Evolutionary conservation across 2,888 invertebrate genomes (phyloP), one percentile per base, ranked within the genome.

Genomic region (Sympetrum striolatum): DNA sequence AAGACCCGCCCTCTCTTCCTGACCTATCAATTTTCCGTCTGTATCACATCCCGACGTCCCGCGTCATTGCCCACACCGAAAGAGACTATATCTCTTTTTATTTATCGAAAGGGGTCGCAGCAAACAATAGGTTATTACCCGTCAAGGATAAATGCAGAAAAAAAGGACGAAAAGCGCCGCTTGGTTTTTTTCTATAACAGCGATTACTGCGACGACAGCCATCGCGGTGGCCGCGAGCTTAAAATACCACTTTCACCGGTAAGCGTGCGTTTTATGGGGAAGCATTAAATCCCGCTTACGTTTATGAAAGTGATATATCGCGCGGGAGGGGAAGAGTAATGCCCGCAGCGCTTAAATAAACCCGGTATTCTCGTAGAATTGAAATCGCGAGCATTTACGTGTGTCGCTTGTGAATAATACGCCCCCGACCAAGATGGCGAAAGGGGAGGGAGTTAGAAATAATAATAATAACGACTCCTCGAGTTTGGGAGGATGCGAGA

Each of bases 251-350:
- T 82, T n/a, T 35, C 25, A 12, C 35, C 53, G 53, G 58, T 53
- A 35, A 58, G 58, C 82, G 25, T 53, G 82, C 58, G 31, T 73
- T 82, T 58, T 53, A 39, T 53, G 25, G 35, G 15, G 82, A 37
- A 12, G 82, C 53, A 22, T 82, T 82, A 82, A 31, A 82, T 82
- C 35, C 82, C 48, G 82, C 58, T 81, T 37, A 81, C 81, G 48
- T 18, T 37, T 82, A 82, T 35, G 25, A 58, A 58, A 58, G 58
- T 82, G 82, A 82, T 82, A 82, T 31, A 53, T 25, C 35, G 82
- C 14, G n/a, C 22, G 58, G 25, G 0, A 10, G 31, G 58, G 73
- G 53, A 2, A 18, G 25, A 4, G 1, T 82, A 53, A 25, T 8
- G 82, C 25, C 2, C 15, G 1, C 4, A 53, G 15, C 58, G 31